Evolutionary conservation across 2,113 vertebrate species (phyloP).

Genomic region (Lontra canadensis): DNA sequence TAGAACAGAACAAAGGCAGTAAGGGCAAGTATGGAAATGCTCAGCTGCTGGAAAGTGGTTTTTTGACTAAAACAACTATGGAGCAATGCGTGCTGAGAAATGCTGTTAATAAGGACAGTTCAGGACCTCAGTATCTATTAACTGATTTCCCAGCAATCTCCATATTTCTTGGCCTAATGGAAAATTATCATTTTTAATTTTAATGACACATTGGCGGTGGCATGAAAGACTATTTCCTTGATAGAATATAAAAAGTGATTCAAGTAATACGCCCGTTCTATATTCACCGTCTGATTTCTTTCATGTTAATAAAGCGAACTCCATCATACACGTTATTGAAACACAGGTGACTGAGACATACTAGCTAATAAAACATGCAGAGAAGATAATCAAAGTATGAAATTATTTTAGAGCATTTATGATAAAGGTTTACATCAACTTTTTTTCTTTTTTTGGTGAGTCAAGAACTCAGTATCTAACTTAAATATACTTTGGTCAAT

Average conservation of each 20-base stretch:
- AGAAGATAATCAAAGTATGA: not conserved
- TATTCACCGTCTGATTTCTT: not conserved
- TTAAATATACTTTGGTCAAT: not conserved
- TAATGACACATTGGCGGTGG: not conserved
- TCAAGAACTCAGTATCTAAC: not conserved
- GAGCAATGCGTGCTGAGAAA: not conserved
- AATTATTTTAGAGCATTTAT: not conserved
- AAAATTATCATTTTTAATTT: not conserved
- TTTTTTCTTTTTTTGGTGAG: not conserved
- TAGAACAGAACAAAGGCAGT: not conserved
- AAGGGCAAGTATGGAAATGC: not conserved
- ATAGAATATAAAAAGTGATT: not conserved
- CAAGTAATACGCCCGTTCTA: not conserved
- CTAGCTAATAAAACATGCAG: not conserved
- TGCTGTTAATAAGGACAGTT: constrained; percentile 4
- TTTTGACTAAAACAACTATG: not conserved
- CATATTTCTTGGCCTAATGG: not conserved
- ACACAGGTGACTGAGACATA: not conserved
- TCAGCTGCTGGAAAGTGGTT: not conserved
- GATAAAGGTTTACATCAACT: not conserved
- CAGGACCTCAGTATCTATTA: not conserved
- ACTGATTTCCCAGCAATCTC: not conserved
- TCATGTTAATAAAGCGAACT: not conserved
- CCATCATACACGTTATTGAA: not conserved
- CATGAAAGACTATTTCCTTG: not conserved